phyloP scores from a whole-genome alignment of 2,888 invertebrate genomes.

The Polietes domitor region DNA sequence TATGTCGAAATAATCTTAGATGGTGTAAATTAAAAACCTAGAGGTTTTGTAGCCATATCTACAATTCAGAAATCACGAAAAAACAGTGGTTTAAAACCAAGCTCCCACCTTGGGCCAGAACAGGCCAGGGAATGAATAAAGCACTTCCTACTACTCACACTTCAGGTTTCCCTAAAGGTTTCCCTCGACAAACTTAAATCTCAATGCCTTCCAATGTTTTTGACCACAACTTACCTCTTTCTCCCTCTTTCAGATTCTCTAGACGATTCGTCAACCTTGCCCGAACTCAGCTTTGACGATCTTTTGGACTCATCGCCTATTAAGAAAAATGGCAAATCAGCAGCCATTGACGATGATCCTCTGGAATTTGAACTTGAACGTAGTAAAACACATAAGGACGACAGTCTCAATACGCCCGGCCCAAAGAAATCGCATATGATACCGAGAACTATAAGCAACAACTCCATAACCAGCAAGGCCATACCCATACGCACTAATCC shows the following conservation, averaged over 20 bases:
- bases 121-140: too few relatives aligned
- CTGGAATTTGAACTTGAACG: conserved; percentile 58
- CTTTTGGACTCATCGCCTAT: conserved; percentile 72
- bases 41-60: too few relatives aligned
- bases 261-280: conserved; percentile 73
- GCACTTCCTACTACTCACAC: too few relatives aligned
- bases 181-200: too few relatives aligned
- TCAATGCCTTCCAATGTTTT: too few relatives aligned
- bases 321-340: conserved; percentile 53
- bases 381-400: conserved; percentile 61
- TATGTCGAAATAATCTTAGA: too few relatives aligned
- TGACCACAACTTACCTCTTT: too few relatives aligned
- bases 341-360: conserved; percentile 54
- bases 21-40: too few relatives aligned
- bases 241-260: conserved; percentile 70
- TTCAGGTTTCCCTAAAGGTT: too few relatives aligned
- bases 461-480: conserved; percentile 39
- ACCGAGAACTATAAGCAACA: conserved; percentile 52
- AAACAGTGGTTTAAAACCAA: too few relatives aligned
- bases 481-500: conserved; percentile 51
- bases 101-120: too few relatives aligned
- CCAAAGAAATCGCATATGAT: conserved; percentile 69
- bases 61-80: too few relatives aligned
- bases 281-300: conserved; percentile 76
- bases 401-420: conserved; percentile 73